A percentile compares a stretch with the other conserved stretches of the same genome.
Conservation (phyloP, 2,113 vertebrate species). For the Syrrhaptes paradoxus region DNA sequence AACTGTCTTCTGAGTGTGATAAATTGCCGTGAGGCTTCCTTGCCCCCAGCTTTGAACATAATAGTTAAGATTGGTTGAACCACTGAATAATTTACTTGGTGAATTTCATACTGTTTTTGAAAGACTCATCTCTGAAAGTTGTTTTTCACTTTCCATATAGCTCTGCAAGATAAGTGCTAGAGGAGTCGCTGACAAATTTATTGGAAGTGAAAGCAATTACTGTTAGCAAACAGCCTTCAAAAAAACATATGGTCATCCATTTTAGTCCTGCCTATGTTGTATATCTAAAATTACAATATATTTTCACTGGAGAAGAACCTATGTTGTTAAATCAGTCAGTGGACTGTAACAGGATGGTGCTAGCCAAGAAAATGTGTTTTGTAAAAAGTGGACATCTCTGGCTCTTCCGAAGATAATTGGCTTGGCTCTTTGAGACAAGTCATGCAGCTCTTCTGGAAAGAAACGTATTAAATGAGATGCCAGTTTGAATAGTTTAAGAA, state of each 20-base stretch:
- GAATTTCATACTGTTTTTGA: background rate
- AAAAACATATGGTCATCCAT: background rate
- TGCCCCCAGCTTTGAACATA: background rate
- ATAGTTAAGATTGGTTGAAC: background rate
- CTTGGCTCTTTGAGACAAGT: background rate
- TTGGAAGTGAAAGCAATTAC: background rate
- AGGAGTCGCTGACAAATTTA: background rate
- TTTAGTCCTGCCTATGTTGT: background rate
- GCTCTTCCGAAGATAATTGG: background rate
- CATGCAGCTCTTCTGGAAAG: background rate
- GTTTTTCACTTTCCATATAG: background rate
- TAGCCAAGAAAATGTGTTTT: background rate
- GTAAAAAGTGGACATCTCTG: background rate
- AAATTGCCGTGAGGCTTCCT: background rate
- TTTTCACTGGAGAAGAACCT: background rate
- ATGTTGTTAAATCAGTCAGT: background rate
- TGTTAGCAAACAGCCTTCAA: conserved; percentile 27
- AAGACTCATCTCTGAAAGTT: background rate
- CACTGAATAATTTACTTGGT: background rate
- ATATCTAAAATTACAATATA: background rate
- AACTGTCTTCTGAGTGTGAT: background rate
- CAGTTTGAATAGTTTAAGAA: background rate
- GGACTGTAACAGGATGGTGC: background rate
- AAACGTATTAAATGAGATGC: background rate
- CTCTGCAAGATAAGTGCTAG: background rate